A percentile compares a stretch with the other conserved stretches of the same genome.
Evolutionary conservation across 1,140 invertebrate species (phyloP).

Genomic region (Archegozetes longisetosus): DNA sequence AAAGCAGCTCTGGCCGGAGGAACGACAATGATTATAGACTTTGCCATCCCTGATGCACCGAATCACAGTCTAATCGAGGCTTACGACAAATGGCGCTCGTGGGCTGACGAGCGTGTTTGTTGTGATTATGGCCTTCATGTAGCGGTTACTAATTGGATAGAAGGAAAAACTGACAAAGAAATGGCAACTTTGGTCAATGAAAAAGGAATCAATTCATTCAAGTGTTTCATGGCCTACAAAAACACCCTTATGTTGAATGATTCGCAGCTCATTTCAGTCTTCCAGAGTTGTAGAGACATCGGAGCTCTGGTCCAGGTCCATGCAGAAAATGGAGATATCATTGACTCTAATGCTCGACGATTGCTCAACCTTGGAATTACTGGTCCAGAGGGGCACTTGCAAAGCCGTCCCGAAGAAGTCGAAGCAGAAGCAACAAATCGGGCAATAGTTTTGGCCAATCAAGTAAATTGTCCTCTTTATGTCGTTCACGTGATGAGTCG

Average conservation of each 20-base stretch:
- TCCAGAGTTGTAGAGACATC: conserved; percentile 59
- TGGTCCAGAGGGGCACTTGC: conserved; percentile 87
- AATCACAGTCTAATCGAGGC: conserved; percentile 73
- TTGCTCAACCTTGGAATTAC: conserved; percentile 66
- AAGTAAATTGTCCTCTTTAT: conserved; percentile 79
- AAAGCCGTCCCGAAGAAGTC: conserved; percentile 91
- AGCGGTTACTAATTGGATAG: conserved; percentile 75
- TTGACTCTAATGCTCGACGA: conserved; percentile 44
- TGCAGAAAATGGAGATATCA: conserved; percentile 91
- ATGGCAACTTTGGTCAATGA: conserved; percentile 32
- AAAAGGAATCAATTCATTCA: conserved; percentile 83
- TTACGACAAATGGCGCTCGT: conserved; percentile 72
- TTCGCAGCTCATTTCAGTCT: conserved; percentile 64
- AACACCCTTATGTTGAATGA: conserved; percentile 82
- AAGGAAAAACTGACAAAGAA: conserved; percentile 34
- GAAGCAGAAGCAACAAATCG: conserved; percentile 91
- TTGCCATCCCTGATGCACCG: neutral
- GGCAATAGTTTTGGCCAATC: conserved; percentile 81
- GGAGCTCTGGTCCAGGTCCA: conserved; percentile 83
- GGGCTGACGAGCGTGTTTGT: conserved; percentile 89
- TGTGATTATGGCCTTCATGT: conserved; percentile 94
- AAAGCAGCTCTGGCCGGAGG: conserved; percentile 74
- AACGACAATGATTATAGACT: conserved; percentile 59
- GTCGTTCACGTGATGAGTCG: conserved; percentile 94
- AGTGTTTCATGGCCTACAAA: conserved; percentile 96